Percentiles rank a stretch among this genome's conserved stretches.
These are phyloP conservation scores for Gasterosteus aculeatus DNA, from an alignment of 2,113 vertebrate genomes.

Conservation along the genomic window DNA sequence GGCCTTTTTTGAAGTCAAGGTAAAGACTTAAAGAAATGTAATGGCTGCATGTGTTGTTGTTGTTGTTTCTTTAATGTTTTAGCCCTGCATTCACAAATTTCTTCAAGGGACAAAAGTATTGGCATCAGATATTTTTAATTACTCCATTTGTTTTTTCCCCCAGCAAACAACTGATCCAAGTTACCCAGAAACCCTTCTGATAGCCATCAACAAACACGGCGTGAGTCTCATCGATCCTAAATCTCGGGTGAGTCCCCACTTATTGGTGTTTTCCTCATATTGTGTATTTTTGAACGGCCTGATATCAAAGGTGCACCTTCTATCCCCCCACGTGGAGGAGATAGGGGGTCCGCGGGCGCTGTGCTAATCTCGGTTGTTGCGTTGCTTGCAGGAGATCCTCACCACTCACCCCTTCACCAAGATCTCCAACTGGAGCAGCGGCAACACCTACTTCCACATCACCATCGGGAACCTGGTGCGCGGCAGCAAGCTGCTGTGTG, in stretches of 20 bases:
- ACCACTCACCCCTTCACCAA: conserved; percentile 96
- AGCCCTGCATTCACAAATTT: not conserved
- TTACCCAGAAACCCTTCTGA: conserved; percentile 95
- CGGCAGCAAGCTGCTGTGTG: conserved; percentile 96
- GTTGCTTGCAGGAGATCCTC: conserved; percentile 86
- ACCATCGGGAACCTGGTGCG: conserved; percentile 96
- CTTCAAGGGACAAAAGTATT: not conserved
- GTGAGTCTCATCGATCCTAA: conserved; percentile 98
- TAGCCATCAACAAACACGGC: conserved; percentile 97
- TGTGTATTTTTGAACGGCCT: not conserved
- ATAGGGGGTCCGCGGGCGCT: not conserved
- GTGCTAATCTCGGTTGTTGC: not conserved
- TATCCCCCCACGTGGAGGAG: too few relatives aligned
- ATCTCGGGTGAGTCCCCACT: conserved; percentile 84
- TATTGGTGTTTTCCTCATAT: too few relatives aligned
- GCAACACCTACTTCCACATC: conserved; percentile 98
- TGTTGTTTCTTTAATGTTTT: not conserved
- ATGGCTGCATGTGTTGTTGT: not conserved
- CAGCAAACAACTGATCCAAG: conserved; percentile 99
- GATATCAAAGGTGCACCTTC: not conserved
- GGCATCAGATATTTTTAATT: not conserved
- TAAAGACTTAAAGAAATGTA: conserved; percentile 39
- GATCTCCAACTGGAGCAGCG: conserved; percentile 99
- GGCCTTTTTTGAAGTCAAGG: conserved; percentile 99
- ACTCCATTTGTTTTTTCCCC: conserved; percentile 2